These are phyloP conservation scores for Maniola hyperantus DNA, from an alignment of 2,888 invertebrate genomes.

Conservation along the genomic window DNA sequence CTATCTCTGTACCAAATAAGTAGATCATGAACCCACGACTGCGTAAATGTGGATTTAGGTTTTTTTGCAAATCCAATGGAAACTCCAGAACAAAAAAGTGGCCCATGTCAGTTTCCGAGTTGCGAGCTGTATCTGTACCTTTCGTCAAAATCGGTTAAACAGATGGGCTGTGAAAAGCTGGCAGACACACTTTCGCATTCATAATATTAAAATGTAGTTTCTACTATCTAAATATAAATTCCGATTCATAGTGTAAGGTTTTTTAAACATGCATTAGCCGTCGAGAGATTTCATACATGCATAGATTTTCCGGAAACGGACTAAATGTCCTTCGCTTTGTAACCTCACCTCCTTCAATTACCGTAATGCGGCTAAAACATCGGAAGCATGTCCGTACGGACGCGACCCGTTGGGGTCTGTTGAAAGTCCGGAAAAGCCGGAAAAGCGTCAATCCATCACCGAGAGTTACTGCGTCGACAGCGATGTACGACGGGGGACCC, in stretches of 20 bases:
- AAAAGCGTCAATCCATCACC: constrained; percentile 36
- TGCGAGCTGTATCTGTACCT: no score
- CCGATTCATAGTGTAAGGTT: not conserved
- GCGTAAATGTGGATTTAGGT: no score
- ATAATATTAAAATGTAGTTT: not conserved
- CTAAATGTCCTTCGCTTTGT: constrained; percentile 17
- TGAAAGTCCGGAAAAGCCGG: constrained; percentile 38
- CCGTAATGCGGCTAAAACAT: constrained; percentile 28
- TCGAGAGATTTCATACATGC: not conserved
- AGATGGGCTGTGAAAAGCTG: no score
- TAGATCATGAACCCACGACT: no score
- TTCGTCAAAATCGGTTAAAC: no score
- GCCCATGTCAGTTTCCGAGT: no score
- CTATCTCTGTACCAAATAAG: no score
- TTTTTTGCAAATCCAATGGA: no score
- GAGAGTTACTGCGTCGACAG: constrained; percentile 30
- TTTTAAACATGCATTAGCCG: not conserved
- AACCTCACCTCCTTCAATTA: constrained; percentile 23
- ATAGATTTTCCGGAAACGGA: constrained; percentile 12
- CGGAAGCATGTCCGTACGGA: constrained; percentile 23
- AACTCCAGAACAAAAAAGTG: no score
- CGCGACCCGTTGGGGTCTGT: constrained; percentile 28
- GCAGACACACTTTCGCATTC: not conserved
- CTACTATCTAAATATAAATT: no score
- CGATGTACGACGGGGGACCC: constrained; percentile 34